Evolutionary conservation across 2,797 vertebrate species (phyloP).

Genomic region (Onychomys arenicola): DNA sequence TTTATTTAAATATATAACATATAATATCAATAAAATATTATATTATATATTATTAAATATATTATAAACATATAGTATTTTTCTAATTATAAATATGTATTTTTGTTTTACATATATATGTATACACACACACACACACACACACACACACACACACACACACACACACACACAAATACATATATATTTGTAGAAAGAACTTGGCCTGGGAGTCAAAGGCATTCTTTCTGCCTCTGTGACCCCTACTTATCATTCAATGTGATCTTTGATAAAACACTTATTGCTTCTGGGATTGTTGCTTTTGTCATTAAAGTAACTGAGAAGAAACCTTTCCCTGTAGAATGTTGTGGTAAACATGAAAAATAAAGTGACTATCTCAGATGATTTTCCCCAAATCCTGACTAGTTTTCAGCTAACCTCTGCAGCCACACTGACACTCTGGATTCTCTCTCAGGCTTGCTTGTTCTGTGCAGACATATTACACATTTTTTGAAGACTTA

Average conservation of each 20-base stretch:
- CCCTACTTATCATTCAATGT: conserved; percentile 67
- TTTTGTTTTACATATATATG: background rate
- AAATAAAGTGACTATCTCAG: background rate
- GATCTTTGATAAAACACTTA: conserved; percentile 57
- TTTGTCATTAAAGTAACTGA: conserved; percentile 17
- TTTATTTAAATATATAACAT: background rate
- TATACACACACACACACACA: too few species aligned
- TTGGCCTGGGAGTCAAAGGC: conserved; percentile 59
- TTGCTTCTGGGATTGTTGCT: conserved; percentile 22
- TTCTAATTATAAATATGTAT: too few species aligned
- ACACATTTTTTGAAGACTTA: background rate
- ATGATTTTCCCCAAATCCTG: background rate
- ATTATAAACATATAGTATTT: background rate
- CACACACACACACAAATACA: too few species aligned
- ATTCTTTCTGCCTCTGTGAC: conserved; percentile 1
- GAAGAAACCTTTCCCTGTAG: background rate
- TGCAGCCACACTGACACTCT: background rate
- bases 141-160: too few species aligned
- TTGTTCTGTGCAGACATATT: background rate
- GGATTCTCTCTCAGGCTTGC: background rate
- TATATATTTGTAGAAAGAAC: background rate
- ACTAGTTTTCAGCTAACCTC: background rate
- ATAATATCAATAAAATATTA: background rate
- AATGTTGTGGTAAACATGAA: background rate
- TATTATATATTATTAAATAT: background rate